These are phyloP conservation scores for Catagonus wagneri DNA, from an alignment of 2,113 vertebrate species.

Conservation along the genomic window DNA sequence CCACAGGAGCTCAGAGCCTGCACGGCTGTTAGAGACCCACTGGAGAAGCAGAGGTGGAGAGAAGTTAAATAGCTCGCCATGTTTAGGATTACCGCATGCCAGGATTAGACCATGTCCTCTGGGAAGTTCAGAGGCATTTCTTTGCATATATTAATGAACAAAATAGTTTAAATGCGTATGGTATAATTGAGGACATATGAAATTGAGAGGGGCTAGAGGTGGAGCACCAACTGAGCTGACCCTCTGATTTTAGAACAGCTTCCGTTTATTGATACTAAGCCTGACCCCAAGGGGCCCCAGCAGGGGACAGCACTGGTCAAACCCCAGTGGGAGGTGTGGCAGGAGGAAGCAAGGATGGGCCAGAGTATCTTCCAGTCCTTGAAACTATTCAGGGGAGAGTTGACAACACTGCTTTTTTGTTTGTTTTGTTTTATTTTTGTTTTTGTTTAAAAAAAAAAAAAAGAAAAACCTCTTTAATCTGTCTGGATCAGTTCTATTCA, in stretches of 20 bases:
- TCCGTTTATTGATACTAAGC: not conserved
- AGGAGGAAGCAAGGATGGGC: not conserved
- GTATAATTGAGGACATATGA: not conserved
- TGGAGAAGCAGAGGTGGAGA: not conserved
- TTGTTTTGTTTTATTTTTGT: too few relatives aligned
- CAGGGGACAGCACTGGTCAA: not conserved
- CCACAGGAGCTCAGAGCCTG: not conserved
- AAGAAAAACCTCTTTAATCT: not conserved
- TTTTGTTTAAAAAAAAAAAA: not conserved
- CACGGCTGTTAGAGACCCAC: not conserved
- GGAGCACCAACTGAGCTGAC: not conserved
- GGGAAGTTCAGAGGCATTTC: not conserved
- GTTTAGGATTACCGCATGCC: not conserved
- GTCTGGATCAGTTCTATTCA: not conserved
- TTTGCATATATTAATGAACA: conserved; percentile 39
- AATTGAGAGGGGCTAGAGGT: not conserved
- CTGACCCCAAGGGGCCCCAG: not conserved
- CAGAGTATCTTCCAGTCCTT: not conserved
- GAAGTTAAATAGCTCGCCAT: not conserved
- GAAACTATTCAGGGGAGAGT: not conserved
- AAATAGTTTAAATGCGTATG: not conserved
- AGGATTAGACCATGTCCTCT: not conserved
- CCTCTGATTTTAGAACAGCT: not conserved
- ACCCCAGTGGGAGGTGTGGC: not conserved
- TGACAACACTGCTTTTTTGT: not conserved